Conservation (phyloP, 2,797 vertebrate genomes). For the Mus spretus region DNA sequence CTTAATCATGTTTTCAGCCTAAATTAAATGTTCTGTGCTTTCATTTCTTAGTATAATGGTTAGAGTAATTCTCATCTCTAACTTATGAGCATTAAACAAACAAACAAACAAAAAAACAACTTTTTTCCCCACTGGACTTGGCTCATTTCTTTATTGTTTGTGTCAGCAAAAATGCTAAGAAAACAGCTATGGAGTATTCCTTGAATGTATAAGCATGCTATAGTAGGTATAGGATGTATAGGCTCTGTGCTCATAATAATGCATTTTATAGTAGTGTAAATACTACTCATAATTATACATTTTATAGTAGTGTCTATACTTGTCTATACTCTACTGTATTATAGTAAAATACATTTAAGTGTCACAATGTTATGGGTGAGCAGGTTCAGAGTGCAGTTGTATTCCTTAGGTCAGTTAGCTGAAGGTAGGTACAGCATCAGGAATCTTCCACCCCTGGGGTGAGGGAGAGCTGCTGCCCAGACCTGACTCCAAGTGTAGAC, state of each 20-base stretch:
- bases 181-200: not conserved
- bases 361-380: not conserved
- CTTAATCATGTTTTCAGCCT: not conserved
- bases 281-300: not conserved
- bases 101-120: not conserved
- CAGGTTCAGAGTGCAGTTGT: not conserved
- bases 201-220: not conserved
- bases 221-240: not conserved
- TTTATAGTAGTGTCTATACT: not conserved
- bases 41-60: not conserved
- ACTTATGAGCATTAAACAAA: conserved; percentile 30
- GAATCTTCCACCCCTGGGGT: not conserved
- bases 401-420: not conserved
- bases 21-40: conserved; percentile 24
- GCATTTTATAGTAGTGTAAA: not conserved
- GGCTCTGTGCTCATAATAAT: not conserved
- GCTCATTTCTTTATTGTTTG: not conserved
- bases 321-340: not conserved
- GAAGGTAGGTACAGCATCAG: not conserved
- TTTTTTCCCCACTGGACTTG: not conserved
- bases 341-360: not conserved
- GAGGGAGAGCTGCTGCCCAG: not conserved
- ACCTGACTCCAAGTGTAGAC: not conserved
- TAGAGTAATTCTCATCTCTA: not conserved
- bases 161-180: conserved; percentile 16